A percentile compares a stretch with the other conserved stretches of the same genome.
phyloP scores from a whole-genome alignment of 2,797 vertebrate genomes.

The Meriones psammophilus region DNA sequence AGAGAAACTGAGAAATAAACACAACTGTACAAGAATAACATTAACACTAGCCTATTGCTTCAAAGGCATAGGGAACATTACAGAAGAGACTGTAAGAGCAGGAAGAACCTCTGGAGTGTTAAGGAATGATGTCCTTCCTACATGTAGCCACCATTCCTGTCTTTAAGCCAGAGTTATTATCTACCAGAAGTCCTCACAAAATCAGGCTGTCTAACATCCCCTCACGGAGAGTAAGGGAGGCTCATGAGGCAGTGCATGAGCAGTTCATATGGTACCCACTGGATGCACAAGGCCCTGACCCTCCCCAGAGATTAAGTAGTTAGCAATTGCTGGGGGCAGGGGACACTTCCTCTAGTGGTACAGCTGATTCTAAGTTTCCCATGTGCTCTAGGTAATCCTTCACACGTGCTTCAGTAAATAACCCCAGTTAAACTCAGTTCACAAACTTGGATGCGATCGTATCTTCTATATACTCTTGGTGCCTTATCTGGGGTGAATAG shows the following conservation, averaged over 20 bases:
- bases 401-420: not conserved
- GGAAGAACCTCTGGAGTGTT: not conserved
- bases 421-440: not conserved
- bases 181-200: not conserved
- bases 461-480: not conserved
- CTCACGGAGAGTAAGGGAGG: too few species aligned
- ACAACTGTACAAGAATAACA: too few species aligned
- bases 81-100: too few species aligned
- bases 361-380: not conserved
- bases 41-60: too few species aligned
- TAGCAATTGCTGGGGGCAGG: not conserved
- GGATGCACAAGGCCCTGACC: not conserved
- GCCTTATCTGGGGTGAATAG: not conserved
- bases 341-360: not conserved
- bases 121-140: not conserved
- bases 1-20: too few species aligned
- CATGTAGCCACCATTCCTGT: too few species aligned
- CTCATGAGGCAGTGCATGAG: not conserved
- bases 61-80: not conserved
- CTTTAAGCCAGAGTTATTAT: not conserved
- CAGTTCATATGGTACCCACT: not conserved
- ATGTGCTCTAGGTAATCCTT: not conserved
- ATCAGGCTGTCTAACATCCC: not conserved
- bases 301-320: not conserved
- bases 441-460: not conserved